These are phyloP conservation scores for Margarornis squamiger DNA, from an alignment of 2,797 vertebrate species.

Conservation along the genomic window DNA sequence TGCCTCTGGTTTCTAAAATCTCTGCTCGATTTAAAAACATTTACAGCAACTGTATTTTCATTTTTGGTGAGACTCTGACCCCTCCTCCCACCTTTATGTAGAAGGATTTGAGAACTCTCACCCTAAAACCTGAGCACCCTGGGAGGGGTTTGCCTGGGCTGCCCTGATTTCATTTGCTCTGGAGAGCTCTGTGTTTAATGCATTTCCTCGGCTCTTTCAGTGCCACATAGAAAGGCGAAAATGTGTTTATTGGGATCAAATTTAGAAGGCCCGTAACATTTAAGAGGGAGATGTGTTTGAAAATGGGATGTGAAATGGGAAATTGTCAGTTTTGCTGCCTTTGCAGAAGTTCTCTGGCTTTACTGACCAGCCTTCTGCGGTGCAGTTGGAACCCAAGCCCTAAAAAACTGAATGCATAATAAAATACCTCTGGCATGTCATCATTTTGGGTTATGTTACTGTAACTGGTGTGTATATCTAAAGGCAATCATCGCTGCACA, in stretches of 20 bases:
- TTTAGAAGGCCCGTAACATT: neutral
- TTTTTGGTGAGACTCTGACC: neutral
- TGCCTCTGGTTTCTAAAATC: neutral
- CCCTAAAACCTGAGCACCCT: neutral
- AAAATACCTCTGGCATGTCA: conserved; percentile 33
- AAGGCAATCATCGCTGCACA: neutral
- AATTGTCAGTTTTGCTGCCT: conserved; percentile 5
- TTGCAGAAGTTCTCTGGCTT: conserved; percentile 32
- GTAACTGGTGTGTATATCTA: conserved; percentile 27
- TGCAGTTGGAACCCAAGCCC: neutral
- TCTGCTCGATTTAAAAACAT: neutral
- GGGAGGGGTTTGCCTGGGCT: neutral
- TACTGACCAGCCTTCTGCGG: neutral
- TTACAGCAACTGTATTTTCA: neutral
- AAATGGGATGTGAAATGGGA: neutral
- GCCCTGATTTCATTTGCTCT: neutral
- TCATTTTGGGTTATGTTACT: conserved; percentile 32
- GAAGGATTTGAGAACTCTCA: neutral
- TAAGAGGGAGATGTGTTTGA: neutral
- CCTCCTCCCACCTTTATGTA: neutral
- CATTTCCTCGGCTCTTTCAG: conserved; percentile 2
- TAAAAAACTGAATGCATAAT: conserved; percentile 47
- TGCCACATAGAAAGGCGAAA: neutral
- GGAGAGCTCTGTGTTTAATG: neutral
- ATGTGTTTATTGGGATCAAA: conserved; percentile 12